phyloP scores from a whole-genome alignment of 92 coral and sea anemone genomes.

The Montipora capitata region DNA sequence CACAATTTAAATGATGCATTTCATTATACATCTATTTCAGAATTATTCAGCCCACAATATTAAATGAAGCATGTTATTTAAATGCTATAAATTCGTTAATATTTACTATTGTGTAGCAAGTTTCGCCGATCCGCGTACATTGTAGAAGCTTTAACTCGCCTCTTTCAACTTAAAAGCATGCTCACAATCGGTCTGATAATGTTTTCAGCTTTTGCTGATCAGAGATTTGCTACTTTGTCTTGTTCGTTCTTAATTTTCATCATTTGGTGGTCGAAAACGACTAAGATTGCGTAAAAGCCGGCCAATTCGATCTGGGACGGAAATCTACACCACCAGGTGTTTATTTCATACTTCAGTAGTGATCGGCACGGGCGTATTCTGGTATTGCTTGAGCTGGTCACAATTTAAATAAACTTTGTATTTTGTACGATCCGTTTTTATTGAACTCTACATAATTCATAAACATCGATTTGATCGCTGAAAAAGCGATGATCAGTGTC shows the following conservation, averaged over 20 bases:
- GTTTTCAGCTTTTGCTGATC: background rate
- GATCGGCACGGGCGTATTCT: slow-evolving; percentile 5
- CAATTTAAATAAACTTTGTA: background rate
- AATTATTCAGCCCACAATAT: background rate
- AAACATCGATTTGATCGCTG: background rate
- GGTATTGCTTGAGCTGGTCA: background rate
- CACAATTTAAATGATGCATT: background rate
- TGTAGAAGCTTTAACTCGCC: background rate
- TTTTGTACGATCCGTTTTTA: background rate
- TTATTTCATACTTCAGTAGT: background rate
- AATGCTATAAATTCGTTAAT: background rate
- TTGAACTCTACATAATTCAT: slow-evolving; percentile 21
- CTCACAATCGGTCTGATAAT: background rate
- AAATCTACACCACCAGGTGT: background rate
- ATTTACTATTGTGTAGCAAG: background rate
- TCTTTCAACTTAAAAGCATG: background rate
- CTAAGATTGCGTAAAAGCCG: background rate
- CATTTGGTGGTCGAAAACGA: background rate
- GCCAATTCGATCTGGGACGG: background rate
- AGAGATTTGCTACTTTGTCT: slow-evolving; percentile 7
- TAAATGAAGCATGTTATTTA: background rate
- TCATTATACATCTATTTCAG: background rate
- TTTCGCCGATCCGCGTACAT: too few species aligned
- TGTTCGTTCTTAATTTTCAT: background rate
- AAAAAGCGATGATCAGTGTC: background rate